Base-by-base conservation (phyloP, 1,140 invertebrate genomes). In the Anagrus nilaparvatae region DNA sequence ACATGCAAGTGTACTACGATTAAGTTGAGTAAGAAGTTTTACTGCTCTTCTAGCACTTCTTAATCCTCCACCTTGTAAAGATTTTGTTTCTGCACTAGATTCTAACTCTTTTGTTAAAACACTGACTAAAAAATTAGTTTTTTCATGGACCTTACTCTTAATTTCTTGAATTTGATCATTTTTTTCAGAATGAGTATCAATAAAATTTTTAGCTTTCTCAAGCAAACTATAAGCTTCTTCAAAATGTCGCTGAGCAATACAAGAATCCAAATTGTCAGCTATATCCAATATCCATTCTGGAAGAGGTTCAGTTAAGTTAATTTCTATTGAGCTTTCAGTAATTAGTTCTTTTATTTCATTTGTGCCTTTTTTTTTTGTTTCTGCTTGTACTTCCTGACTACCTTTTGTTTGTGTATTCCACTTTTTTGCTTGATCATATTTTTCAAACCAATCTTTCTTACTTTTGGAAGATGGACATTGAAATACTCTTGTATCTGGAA, bases 211-310 rank as follows among this genome's bases (percentile, higher is more conserved):
- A 0, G 79, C 80, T 66, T 79, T 84, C 49, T 87, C 78, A 37
- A 97, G 79, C 7, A 96, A 69, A 44, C 79, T 76, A 44, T 94
- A 87, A 13, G 95, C 92, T 58, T 93, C 87, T 63, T 97, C 91
- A 63, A 97, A 97, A 60, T 97, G 89, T 52, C 95, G 76, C 63
- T 97, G 91, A n/a, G 94, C 95, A 50, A 98, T 91, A 46, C 83
- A 81, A 13, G 97, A 93, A 70, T 99, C 94, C 17, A 99, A 70
- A 65, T 98, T 93, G 62, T 97, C 94, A 14, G 88, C 81, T 0
- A 93, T 76, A 65, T 97, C 93, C 40, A 81, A 56, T 20, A 98
- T 62, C 94, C 94, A 97, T 50, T 95, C 90, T 1, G 87, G 87
- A 20, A 79, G 67, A 4, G 60, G 51, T 39, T 74, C 61, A 55